Evolutionary conservation across 1,140 invertebrate genomes (phyloP), one percentile per base, ranked within the genome.

Genomic region (Drepana arcuata): DNA sequence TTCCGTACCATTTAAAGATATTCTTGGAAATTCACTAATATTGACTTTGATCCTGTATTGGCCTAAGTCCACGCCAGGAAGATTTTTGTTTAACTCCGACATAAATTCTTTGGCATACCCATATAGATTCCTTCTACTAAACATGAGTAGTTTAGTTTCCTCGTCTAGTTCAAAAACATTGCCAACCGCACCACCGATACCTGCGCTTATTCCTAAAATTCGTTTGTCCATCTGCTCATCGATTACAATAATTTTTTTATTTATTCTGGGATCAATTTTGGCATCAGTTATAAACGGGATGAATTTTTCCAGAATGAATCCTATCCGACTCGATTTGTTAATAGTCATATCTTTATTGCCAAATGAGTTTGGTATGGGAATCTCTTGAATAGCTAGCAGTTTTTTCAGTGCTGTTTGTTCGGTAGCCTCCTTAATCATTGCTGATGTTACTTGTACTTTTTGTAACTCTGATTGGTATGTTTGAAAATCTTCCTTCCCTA

Each of bases 281-380:
- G 18, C 9, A 21, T 9, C 4, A n/a, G n/a, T n/a, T n/a, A n/a
- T n/a, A n/a, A n/a, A n/a, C n/a, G n/a, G n/a, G n/a, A n/a, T n/a
- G n/a, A n/a, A n/a, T n/a, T n/a, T n/a, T n/a, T n/a, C n/a, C n/a
- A n/a, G n/a, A n/a, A n/a, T n/a, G n/a, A n/a, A n/a, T n/a, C n/a
- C n/a, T n/a, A n/a, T n/a, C n/a, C n/a, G n/a, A n/a, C n/a, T n/a
- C n/a, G n/a, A n/a, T n/a, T n/a, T n/a, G n/a, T n/a, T n/a, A n/a
- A 26, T n/a, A 26, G 36, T 21, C 24, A 48, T 33, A 12, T 49
- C 47, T n/a, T 21, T 9, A 11, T 43, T 49, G 2, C 47, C 47
- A 33, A 49, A 49, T 3, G 21, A 35, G 14, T 15, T 12, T 3
- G 47, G 47, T 25, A 49, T 36, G 16, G 14, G 44, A 49, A n/a